Evolutionary conservation across 2,888 invertebrate genomes (phyloP), one percentile per base, ranked within the genome.

Genomic region (Sipha maydis): DNA sequence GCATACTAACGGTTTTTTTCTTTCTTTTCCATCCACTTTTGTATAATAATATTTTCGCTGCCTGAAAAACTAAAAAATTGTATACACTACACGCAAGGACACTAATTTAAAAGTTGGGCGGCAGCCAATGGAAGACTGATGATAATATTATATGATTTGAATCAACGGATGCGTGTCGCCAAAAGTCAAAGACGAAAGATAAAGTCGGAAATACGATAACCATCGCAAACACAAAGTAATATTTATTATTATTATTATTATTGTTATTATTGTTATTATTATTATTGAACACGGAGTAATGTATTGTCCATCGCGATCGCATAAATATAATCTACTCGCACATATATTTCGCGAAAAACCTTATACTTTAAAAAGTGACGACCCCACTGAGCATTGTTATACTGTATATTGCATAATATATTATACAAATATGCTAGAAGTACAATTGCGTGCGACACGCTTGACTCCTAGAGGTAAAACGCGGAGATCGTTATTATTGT

Each of bases 21-120:
- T 69, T 69, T 28, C 2, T 69, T 69, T 69, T 69, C 28, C 25
- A 14, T 69, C 69, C 28, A 4, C 28, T 69, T 48, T 14, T 48
- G 48, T 14, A 48, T 48, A 41, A 56, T 56, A 56, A 1, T 19
- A 56, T 17, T 56, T 56, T 56, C 56, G 56, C 17, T 56, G 56
- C 56, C 56, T 19, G 3, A 7, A 14, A 56, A 56, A 61, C 21
- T 5, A 61, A 21, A 61, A 21, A 61, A 61, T 7, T 1, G 28
- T 69, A 4, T 5, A n/a, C 28, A 28, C 69, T 34, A n/a, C 76
- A n/a, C 48, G 76, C 48, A 8, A 14, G 25, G 76, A 54, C 25
- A 71, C 83, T 48, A 71, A 83, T 83, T 54, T 48, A 83, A 71
- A 83, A 25, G 28, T 71, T 69, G 83, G 83, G 17, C 48, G 25